Percentiles rank a stretch among this genome's conserved stretches.
Conservation (phyloP, 2,113 vertebrate genomes). For the Eolophus roseicapilla region DNA sequence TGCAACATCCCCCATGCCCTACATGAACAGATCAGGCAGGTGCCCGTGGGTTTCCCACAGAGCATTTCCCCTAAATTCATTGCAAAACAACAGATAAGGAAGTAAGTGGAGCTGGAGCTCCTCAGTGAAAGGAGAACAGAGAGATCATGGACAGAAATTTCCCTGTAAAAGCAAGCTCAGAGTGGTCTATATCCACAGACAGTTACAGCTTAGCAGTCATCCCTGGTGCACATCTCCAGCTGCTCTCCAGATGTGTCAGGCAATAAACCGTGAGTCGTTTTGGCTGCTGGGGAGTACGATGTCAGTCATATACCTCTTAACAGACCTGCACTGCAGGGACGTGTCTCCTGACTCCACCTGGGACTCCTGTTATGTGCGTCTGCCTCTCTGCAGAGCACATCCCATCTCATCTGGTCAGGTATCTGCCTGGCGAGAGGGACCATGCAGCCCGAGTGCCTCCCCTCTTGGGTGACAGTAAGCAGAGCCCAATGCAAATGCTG, state of each 20-base stretch:
- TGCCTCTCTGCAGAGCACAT: neutral
- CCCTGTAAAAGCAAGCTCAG: neutral
- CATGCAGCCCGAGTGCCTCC: rapidly evolving
- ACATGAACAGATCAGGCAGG: neutral
- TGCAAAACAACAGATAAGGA: neutral
- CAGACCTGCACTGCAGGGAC: neutral
- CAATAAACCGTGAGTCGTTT: neutral
- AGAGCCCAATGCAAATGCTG: neutral
- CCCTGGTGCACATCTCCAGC: neutral
- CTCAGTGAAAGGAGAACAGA: neutral
- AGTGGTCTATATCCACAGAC: neutral
- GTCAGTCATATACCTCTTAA: rapidly evolving
- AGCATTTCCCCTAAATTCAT: neutral
- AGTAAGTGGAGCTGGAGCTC: neutral
- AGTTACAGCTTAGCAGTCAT: neutral
- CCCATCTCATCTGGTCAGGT: neutral
- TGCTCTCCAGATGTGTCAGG: neutral
- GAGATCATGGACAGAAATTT: neutral
- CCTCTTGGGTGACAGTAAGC: neutral
- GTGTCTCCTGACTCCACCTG: neutral
- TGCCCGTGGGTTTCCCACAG: neutral
- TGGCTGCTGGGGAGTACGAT: neutral
- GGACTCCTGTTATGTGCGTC: neutral
- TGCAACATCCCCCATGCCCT: neutral
- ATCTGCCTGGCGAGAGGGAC: neutral